Evolutionary conservation across 1,140 invertebrate genomes (phyloP), one percentile per base, ranked within the genome.

Genomic region (Mactra quadrangularis): DNA sequence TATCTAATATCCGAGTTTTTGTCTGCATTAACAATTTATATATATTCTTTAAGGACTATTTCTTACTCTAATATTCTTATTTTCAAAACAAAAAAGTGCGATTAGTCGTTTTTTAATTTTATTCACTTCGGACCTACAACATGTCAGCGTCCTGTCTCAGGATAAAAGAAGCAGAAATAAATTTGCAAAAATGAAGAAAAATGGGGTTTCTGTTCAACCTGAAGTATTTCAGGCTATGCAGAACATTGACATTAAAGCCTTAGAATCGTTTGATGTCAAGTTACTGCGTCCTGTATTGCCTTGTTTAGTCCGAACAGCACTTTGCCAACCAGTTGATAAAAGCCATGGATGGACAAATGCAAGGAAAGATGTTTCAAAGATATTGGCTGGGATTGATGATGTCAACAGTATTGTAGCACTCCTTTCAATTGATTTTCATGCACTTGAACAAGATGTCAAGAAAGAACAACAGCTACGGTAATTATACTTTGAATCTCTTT

Each of bases 331-430:
- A 7, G 92, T 98, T 29, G 97, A 98, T 92, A 96, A 95, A 70
- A 97, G 97, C 0, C 95, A 95, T 86, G 95, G 96, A 52, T 98
- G 97, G 92, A 95, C 96, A 6, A 95, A 96, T 87, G 96, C 95
- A 13, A 95, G 97, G 85, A 97, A 98, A 91, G 96, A 96, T 86
- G 97, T 99, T 59, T 92, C 99, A 0, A 96, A 96, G 17, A 95
- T 98, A 38, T 93, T 99, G 0, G 97, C 97, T 0, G 97, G 97
- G 3, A 97, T 98, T 84, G 97, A 99, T 92, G 95, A 97, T 35
- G 98, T 99, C 0, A 99, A 99, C 93, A 97, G 97, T 57, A 96
- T 99, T 68, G 97, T 99, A 7, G 97, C 97, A 13, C 93, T 99
- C 3, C 93, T 99, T 15, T 98, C 97, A 1, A 98, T 99, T 55